phyloP scores from a whole-genome alignment of 53 echinoderm and acorn worm species.

The Glandiceps talaboti region DNA sequence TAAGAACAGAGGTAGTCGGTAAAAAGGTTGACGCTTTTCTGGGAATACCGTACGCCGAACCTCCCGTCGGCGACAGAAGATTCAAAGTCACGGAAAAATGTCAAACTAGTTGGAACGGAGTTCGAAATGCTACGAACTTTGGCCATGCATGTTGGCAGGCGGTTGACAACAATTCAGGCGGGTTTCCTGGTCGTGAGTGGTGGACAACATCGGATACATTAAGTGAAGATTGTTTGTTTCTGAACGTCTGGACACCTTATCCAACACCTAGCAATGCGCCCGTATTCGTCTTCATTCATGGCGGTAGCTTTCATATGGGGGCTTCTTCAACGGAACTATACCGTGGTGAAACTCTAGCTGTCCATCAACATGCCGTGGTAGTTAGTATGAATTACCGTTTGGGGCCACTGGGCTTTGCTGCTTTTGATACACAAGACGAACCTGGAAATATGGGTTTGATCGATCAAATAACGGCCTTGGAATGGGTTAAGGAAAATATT shows the following conservation, averaged over 20 bases:
- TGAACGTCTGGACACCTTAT: slow-evolving; percentile 74
- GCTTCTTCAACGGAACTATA: slow-evolving; percentile 62
- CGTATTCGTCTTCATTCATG: slow-evolving; percentile 95
- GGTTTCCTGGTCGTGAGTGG: slow-evolving; percentile 53
- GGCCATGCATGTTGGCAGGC: slow-evolving; percentile 56
- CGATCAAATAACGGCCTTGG: slow-evolving; percentile 59
- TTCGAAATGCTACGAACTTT: slow-evolving; percentile 41
- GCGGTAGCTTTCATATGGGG: slow-evolving; percentile 71
- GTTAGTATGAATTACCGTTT: slow-evolving; percentile 85
- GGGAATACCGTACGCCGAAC: slow-evolving; percentile 74
- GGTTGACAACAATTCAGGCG: slow-evolving; percentile 16
- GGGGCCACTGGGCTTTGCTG: slow-evolving; percentile 69
- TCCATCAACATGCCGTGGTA: slow-evolving; percentile 54
- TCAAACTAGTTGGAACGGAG: slow-evolving; percentile 25
- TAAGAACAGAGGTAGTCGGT: slow-evolving; percentile 4
- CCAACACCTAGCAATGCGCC: slow-evolving; percentile 24
- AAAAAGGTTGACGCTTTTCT: slow-evolving; percentile 39
- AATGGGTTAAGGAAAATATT: slow-evolving; percentile 86
- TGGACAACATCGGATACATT: slow-evolving; percentile 72
- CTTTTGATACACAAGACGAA: slow-evolving; percentile 46
- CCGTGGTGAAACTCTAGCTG: slow-evolving; percentile 65
- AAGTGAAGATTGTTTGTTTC: slow-evolving; percentile 69
- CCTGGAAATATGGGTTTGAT: slow-evolving; percentile 90
- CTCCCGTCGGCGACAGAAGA: slow-evolving; percentile 49
- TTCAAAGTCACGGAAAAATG: slow-evolving; percentile 47